A percentile compares a stretch with the other conserved stretches of the same genome.
Evolutionary conservation across 2,888 invertebrate genomes (phyloP).

Genomic region (Gymnosoma rotundatum): DNA sequence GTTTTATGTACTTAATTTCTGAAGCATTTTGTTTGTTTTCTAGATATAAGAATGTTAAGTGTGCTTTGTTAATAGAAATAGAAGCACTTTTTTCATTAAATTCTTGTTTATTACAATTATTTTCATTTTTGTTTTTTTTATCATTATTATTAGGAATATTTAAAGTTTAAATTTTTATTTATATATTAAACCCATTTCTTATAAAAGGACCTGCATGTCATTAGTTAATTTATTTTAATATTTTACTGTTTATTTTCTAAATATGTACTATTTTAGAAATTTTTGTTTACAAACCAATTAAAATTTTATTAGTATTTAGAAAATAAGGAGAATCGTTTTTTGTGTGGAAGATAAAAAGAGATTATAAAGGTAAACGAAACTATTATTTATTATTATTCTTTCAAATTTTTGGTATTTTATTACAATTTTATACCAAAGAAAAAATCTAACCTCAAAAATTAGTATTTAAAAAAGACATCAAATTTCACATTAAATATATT

Average conservation of each 20-base stretch:
- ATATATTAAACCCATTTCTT: slow-evolving; percentile 47
- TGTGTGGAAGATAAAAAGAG: not conserved
- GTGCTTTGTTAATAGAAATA: slow-evolving; percentile 48
- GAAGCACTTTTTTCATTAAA: slow-evolving; percentile 25
- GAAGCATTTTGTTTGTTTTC: slow-evolving; percentile 31
- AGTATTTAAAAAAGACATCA: too few species aligned
- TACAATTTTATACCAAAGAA: too few species aligned
- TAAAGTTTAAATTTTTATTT: slow-evolving; percentile 42
- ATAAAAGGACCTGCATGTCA: slow-evolving; percentile 58
- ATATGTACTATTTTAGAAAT: slow-evolving; percentile 1
- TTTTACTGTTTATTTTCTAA: slow-evolving; percentile 25
- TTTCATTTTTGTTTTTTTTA: slow-evolving; percentile 28
- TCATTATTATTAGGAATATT: slow-evolving; percentile 49
- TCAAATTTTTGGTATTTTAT: not conserved
- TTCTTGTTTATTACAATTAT: slow-evolving; percentile 6
- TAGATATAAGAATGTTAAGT: slow-evolving; percentile 39
- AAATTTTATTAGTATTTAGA: slow-evolving; percentile 10
- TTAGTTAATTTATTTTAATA: slow-evolving; percentile 20
- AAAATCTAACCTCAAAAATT: too few species aligned
- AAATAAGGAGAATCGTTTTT: not conserved
- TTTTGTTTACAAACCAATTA: slow-evolving; percentile 49
- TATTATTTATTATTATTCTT: too few species aligned
- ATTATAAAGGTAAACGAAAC: not conserved
- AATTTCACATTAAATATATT: too few species aligned
- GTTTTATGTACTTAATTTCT: slow-evolving; percentile 4